phyloP scores from a whole-genome alignment of 2,113 vertebrate species.

The Panthera tigris region DNA sequence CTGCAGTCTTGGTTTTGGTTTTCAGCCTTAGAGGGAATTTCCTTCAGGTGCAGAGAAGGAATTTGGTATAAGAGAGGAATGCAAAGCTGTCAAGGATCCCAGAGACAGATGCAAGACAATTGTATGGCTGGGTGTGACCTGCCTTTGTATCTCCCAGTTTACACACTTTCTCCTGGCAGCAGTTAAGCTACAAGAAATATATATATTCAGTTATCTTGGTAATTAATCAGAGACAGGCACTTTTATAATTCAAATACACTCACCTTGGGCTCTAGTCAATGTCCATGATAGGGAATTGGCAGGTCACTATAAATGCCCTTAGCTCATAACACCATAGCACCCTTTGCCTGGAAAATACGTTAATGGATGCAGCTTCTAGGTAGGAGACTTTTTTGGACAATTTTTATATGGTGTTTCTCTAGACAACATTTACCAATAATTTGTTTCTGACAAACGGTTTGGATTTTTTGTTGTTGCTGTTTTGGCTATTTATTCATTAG shows the following conservation, averaged over 20 bases:
- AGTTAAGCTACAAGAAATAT: not conserved
- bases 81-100: not conserved
- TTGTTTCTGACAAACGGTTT: not conserved
- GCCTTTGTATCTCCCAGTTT: not conserved
- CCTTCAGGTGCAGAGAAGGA: not conserved
- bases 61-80: not conserved
- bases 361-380: not conserved
- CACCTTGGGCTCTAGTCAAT: not conserved
- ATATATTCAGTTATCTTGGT: not conserved
- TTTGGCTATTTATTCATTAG: not conserved
- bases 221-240: not conserved
- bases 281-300: not conserved
- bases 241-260: not conserved
- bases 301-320: not conserved
- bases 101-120: not conserved
- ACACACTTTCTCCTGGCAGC: not conserved
- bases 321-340: not conserved
- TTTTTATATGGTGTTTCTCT: not conserved
- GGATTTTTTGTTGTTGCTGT: not conserved
- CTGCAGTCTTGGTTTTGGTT: not conserved
- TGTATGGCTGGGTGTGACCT: not conserved
- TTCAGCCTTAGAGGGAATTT: not conserved
- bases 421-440: not conserved
- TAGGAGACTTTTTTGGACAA: not conserved
- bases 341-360: not conserved